Evolutionary conservation across 2,797 vertebrate genomes (phyloP).

Genomic region (Carduelis carduelis): DNA sequence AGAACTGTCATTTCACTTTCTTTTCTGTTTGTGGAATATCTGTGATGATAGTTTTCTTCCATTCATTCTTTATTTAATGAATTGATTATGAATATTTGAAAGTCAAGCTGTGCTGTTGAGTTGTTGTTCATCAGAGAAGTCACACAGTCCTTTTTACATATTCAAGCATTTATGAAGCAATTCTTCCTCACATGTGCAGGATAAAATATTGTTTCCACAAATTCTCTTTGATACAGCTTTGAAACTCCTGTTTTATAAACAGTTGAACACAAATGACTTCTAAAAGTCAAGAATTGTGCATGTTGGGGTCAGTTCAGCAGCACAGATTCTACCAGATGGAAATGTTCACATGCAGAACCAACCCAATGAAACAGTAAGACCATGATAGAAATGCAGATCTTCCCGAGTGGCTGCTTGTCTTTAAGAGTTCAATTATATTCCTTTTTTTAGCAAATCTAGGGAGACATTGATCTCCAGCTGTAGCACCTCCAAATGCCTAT

Average conservation of each 20-base stretch:
- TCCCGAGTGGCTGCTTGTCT: background rate
- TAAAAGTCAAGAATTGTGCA: background rate
- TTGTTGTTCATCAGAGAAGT: slow-evolving; percentile 44
- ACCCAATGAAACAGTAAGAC: background rate
- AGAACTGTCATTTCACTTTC: slow-evolving; percentile 40
- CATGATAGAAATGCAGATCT: background rate
- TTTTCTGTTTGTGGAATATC: slow-evolving; percentile 50
- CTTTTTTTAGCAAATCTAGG: background rate
- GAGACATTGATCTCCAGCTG: background rate
- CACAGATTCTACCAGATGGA: background rate
- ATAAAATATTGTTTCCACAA: slow-evolving; percentile 1
- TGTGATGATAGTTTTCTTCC: slow-evolving; percentile 28
- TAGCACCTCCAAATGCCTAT: background rate
- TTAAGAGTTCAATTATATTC: background rate
- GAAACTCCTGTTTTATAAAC: background rate
- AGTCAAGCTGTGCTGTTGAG: slow-evolving; percentile 43
- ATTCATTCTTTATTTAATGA: slow-evolving; percentile 58
- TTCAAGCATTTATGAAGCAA: slow-evolving; percentile 15
- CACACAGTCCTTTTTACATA: background rate
- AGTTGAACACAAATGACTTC: background rate
- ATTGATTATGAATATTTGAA: slow-evolving; percentile 60
- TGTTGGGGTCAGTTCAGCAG: background rate
- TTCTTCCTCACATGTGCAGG: background rate
- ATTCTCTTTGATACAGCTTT: background rate
- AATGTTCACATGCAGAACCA: accelerated